A percentile compares a stretch with the other conserved stretches of the same genome.
Conservation (phyloP, 2,888 invertebrate species). For the Anodontia alba region DNA sequence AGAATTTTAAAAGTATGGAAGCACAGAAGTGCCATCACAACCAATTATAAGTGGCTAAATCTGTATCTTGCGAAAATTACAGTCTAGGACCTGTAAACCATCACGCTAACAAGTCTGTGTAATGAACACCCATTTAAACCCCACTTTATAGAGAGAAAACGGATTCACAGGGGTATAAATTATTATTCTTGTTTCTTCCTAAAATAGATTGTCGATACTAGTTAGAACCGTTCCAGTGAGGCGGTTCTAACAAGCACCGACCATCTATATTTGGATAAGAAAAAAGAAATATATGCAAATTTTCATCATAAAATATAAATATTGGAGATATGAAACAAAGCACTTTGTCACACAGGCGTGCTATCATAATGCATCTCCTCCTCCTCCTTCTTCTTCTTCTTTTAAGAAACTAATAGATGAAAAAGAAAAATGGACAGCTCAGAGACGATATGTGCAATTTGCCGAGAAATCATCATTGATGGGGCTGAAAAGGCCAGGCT, state of each 20-base stretch:
- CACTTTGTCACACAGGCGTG: no score
- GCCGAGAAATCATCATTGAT: background rate
- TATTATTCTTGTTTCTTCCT: no score
- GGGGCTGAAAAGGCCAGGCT: background rate
- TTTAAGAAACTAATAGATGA: background rate
- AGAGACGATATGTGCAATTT: background rate
- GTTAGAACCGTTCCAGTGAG: no score
- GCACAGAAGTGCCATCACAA: conserved; percentile 3
- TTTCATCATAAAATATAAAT: background rate
- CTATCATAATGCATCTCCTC: background rate
- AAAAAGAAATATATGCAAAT: background rate
- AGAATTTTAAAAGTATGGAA: conserved; percentile 8
- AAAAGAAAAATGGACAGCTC: background rate
- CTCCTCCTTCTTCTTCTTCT: background rate
- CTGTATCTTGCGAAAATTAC: background rate
- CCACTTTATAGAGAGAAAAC: no score
- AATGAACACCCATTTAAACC: no score
- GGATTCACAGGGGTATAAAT: no score
- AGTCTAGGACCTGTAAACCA: background rate
- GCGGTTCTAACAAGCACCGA: no score
- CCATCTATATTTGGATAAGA: no score
- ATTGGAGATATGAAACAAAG: no score
- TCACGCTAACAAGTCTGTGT: no score
- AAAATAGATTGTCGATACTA: no score
- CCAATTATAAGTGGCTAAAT: background rate